A percentile compares a stretch with the other conserved stretches of the same genome.
phyloP scores from a whole-genome alignment of 2,113 vertebrate species.

The Pipra filicauda region DNA sequence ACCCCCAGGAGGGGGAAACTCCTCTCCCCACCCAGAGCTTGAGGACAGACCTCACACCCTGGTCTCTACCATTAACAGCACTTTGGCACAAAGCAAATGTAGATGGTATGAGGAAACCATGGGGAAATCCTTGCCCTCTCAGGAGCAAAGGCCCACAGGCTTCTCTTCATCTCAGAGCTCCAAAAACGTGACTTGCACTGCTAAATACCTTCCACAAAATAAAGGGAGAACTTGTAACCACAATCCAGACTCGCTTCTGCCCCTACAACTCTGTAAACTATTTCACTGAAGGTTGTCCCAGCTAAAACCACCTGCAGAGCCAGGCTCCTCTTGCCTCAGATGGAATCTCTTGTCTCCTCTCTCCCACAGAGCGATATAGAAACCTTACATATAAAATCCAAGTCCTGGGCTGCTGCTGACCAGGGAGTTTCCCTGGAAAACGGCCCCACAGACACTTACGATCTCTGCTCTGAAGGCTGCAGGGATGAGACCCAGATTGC shows the following conservation, averaged over 20 bases:
- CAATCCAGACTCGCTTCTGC: background rate
- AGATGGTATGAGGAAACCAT: background rate
- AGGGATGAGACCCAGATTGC: constrained; percentile 79
- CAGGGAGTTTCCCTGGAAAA: background rate
- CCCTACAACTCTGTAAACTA: background rate
- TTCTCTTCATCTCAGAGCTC: background rate
- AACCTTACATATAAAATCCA: background rate
- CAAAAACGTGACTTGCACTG: background rate
- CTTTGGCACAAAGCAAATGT: background rate
- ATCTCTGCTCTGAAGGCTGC: constrained; percentile 73
- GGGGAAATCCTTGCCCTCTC: background rate
- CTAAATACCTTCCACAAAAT: background rate
- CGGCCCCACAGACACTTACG: constrained; percentile 65
- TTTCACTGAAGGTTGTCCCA: background rate
- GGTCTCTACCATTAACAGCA: background rate
- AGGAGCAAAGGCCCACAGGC: background rate
- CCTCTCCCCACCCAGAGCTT: fast-evolving
- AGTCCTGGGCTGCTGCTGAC: background rate
- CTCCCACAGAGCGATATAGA: background rate
- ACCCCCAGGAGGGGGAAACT: background rate
- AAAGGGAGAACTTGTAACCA: background rate
- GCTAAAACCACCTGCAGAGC: background rate
- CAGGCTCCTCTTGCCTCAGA: background rate
- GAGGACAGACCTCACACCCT: background rate
- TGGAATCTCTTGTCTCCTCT: background rate